Base-by-base conservation (phyloP, 2,113 vertebrate genomes). In the Pituophis catenifer region DNA sequence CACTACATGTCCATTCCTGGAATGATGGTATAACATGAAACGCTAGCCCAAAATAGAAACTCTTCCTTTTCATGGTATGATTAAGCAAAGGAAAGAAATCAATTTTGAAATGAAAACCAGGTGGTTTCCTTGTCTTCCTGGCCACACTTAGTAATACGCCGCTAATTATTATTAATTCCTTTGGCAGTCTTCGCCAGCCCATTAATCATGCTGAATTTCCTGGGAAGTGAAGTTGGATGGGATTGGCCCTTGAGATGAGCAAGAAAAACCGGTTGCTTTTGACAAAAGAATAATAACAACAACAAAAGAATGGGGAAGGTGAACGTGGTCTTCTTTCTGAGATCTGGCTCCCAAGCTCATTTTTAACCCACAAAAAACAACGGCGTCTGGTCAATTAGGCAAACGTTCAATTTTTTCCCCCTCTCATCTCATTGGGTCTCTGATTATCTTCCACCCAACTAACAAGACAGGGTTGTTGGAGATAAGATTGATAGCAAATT, bases 91-190 rank as follows among this genome's bases (percentile, higher is more conserved):
- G 89, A 94, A 88, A 75, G 19, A 94, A 94, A 93, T 92, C 44
- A 93, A 91, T 92, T 58, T 24, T 48, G 75, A 95, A 94, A 8
- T 52, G 88, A 6, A 93, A 95, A 70, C 75, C 90, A 94, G 88
- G 94, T 91, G 55, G 44, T 91, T 95, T 95, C 89, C 95, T 44
- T 91, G 90, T 52, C 19, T 92, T 93, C 93, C 91, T 93, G 91
- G 91, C 75, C 86, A 17, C 88, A 95, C 29, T 59, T 95, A 12
- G 4, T 26, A 96, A 93, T 93, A 94, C 89, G 1, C 53, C 93
- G 50, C 4, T 94, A 94, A 97, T 94, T 87, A 90, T 96, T 94
- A 96, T 90, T 93, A 94, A 94, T 96, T 95, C 13, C 12, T 95
- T 95, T 91, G 50, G 53, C 38, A 65, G 33, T 94, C 65, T 94